A percentile compares a stretch with the other conserved stretches of the same genome.
These are phyloP conservation scores for Hoplodrina ambigua DNA, from an alignment of 2,888 invertebrate species.

Conservation along the genomic window DNA sequence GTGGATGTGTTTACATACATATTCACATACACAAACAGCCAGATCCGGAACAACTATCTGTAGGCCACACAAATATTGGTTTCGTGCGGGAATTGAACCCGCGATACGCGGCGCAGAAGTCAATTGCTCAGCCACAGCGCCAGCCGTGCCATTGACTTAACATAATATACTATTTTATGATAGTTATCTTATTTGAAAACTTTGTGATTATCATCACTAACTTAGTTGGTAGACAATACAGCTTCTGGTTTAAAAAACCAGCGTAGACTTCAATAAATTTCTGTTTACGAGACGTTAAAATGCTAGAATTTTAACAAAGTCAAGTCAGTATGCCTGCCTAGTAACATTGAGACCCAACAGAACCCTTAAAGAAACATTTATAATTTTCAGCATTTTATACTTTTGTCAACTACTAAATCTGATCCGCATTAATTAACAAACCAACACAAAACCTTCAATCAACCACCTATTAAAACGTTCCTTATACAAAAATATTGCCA, in stretches of 20 bases:
- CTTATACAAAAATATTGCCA: not conserved
- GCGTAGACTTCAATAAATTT: not conserved
- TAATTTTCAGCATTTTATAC: not conserved
- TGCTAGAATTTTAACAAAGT: too few species aligned
- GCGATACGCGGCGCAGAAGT: too few species aligned
- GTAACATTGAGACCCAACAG: not conserved
- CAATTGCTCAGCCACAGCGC: too few species aligned
- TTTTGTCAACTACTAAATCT: too few species aligned
- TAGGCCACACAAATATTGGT: too few species aligned
- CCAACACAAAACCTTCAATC: not conserved
- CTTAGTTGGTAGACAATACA: not conserved
- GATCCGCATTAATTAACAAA: not conserved
- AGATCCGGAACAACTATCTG: too few species aligned
- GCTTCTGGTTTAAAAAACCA: not conserved
- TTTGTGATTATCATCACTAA: not conserved
- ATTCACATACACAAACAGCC: too few species aligned
- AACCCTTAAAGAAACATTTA: not conserved
- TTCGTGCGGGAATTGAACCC: too few species aligned
- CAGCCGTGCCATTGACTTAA: too few species aligned
- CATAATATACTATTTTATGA: not conserved
- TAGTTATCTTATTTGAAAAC: not conserved
- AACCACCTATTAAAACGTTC: not conserved
- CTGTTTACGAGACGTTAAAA: too few species aligned
- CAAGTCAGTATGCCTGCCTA: not conserved
- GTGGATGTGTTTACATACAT: too few species aligned